Percentiles rank a stretch among this genome's conserved stretches.
phyloP scores from a whole-genome alignment of 2,797 vertebrate species.

The Nyctibius grandis region DNA sequence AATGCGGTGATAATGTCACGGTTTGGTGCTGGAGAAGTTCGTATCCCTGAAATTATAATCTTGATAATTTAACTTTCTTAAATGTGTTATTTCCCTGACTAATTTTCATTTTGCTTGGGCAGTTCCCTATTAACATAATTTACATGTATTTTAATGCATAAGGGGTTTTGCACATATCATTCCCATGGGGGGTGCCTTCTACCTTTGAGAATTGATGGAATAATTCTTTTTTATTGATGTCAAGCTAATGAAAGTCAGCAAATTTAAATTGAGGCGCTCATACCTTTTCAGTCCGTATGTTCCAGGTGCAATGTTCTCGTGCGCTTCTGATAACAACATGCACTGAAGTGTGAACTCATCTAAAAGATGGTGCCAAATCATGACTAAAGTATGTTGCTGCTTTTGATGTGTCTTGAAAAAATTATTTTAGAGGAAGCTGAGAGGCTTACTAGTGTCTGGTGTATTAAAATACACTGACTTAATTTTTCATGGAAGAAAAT shows the following conservation, averaged over 20 bases:
- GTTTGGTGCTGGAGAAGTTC: not conserved
- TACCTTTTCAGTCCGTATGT: not conserved
- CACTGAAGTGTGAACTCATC: not conserved
- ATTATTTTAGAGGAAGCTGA: not conserved
- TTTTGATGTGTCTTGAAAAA: not conserved
- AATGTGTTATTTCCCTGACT: not conserved
- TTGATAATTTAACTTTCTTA: not conserved
- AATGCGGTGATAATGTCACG: not conserved
- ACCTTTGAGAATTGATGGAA: not conserved
- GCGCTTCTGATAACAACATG: not conserved
- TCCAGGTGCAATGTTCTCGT: not conserved
- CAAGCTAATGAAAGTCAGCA: not conserved
- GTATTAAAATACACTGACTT: not conserved
- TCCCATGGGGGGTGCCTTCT: not conserved
- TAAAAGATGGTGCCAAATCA: not conserved
- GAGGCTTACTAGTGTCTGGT: not conserved
- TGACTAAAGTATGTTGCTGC: not conserved
- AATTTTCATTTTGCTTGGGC: not conserved
- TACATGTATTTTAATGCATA: not conserved
- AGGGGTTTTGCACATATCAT: not conserved
- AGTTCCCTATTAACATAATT: not conserved
- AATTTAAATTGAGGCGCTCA: not conserved
- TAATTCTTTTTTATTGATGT: not conserved
- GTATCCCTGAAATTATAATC: not conserved
- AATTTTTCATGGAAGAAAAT: not conserved